A percentile compares a stretch with the other conserved stretches of the same genome.
Evolutionary conservation across 2,888 invertebrate species (phyloP).

Genomic region (Pegoplata infirma): DNA sequence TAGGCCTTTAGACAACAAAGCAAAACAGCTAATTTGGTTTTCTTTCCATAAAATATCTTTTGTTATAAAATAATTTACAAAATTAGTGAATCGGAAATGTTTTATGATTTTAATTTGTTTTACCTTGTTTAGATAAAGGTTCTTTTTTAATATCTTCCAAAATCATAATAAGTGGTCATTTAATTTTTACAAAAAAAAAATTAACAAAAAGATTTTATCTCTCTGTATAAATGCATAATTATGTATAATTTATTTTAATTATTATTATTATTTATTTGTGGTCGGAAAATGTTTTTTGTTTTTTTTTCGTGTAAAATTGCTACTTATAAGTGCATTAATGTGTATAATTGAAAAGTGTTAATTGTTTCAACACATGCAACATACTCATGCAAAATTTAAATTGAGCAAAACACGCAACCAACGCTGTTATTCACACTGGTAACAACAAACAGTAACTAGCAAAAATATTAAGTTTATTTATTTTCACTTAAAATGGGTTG

Average conservation of each 20-base stretch:
- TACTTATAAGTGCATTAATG: slow-evolving; percentile 39
- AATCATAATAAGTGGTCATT: too few species aligned
- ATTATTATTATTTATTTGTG: slow-evolving; percentile 21
- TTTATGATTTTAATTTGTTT: too few species aligned
- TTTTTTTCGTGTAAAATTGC: slow-evolving; percentile 15
- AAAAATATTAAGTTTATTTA: too few species aligned
- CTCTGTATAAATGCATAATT: not conserved
- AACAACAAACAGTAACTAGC: not conserved
- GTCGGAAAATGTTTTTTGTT: not conserved
- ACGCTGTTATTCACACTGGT: not conserved
- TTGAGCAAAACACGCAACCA: slow-evolving; percentile 22
- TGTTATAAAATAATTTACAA: too few species aligned
- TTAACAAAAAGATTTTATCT: slow-evolving; percentile 19
- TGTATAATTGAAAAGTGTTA: slow-evolving; percentile 27
- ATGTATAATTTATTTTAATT: slow-evolving; percentile 9
- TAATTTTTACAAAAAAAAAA: too few species aligned
- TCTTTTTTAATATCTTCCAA: too few species aligned
- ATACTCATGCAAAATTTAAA: not conserved
- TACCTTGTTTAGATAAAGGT: too few species aligned
- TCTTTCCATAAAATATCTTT: too few species aligned
- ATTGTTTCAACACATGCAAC: slow-evolving; percentile 44
- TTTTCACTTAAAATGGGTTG: too few species aligned
- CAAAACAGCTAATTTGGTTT: too few species aligned
- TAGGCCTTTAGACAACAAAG: too few species aligned
- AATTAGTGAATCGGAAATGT: too few species aligned